These are phyloP conservation scores for Thereuonema tuberculata DNA, from an alignment of 1,140 invertebrate genomes.

Conservation along the genomic window DNA sequence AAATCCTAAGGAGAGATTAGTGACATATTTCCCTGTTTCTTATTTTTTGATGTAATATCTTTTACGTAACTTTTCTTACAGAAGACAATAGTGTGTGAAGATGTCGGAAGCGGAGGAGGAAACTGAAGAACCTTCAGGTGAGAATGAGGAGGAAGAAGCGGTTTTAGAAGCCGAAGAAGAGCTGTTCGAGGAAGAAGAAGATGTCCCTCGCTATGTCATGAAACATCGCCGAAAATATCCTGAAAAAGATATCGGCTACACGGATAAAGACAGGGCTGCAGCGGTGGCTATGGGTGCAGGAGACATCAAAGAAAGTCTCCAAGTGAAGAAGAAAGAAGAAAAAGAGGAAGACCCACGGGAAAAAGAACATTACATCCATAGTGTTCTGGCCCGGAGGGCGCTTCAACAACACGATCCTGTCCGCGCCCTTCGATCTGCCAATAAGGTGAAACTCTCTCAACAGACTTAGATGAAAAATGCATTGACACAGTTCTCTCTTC, in stretches of 20 bases:
- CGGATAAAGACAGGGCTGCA: constrained; percentile 76
- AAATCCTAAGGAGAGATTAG: too few species aligned
- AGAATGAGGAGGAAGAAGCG: not conserved
- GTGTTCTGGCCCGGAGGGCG: constrained; percentile 17
- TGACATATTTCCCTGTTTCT: too few species aligned
- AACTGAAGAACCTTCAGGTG: not conserved
- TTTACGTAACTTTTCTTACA: too few species aligned
- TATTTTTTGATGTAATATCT: too few species aligned
- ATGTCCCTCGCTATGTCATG: not conserved
- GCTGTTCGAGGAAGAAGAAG: not conserved
- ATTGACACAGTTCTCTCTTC: constrained; percentile 12
- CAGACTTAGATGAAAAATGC: constrained; percentile 9
- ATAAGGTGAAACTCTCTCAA: constrained; percentile 21
- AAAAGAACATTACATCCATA: constrained; percentile 15
- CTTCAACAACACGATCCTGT: constrained; percentile 16
- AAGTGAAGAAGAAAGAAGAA: constrained; percentile 20
- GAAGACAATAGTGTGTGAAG: not conserved
- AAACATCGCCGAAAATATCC: constrained; percentile 1
- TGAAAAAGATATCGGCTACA: constrained; percentile 59
- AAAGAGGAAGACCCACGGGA: constrained; percentile 15
- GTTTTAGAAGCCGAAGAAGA: not conserved
- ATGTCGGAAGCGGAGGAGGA: not conserved
- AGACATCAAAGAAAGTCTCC: constrained; percentile 50
- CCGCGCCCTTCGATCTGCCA: constrained; percentile 23
- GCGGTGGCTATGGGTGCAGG: constrained; percentile 66